Base-by-base conservation (phyloP, 2,888 invertebrate genomes). In the Sarcophaga caerulescens region DNA sequence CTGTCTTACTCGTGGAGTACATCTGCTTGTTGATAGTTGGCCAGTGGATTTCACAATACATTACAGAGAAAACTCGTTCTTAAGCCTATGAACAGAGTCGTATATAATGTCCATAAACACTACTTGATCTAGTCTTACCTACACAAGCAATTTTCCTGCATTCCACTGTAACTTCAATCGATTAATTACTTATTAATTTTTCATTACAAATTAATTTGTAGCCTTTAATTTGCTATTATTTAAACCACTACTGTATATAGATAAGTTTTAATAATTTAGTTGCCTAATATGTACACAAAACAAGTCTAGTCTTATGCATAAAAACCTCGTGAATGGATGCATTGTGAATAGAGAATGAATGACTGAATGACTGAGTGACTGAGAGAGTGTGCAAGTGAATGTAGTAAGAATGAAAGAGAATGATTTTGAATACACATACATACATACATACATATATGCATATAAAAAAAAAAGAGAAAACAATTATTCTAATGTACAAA, bases 401-500 rank as follows among this genome's bases (percentile, higher is more conserved):
- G 52, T 2, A 35, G 35, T 52, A 52, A 52, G 12, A 52, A 17
- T 52, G 52, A 14, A 5, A 52, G 52, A 4, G 17, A 4, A 35
- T 35, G 10, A 35, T 1, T 10, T 35, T 35, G 35, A 35, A 35
- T 2, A 80, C 17, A 63, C 21, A 74, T 19, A 79, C 65, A 85
- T 57, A 86, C 52, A 81, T 47, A 82, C 59, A 71, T 23, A 60
- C 63, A 79, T 57, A 60, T 17, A 45, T 45, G 19, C 21, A 14
- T 68, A 23, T 59, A 11, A 68, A 57, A 79, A 57, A 79, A 23
- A 10, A 25, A 47, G 3, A 5, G 11, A 62, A 63, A 44, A 76
- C 65, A 65, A 74, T 77, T 77, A 83, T 25, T 77, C 19, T 68
- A 69, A 87, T 25, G 66, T 78, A 75, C 71, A 80, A 70, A 79